Base-by-base conservation (phyloP, 2,888 invertebrate genomes). In the Ormyrus rosae region DNA sequence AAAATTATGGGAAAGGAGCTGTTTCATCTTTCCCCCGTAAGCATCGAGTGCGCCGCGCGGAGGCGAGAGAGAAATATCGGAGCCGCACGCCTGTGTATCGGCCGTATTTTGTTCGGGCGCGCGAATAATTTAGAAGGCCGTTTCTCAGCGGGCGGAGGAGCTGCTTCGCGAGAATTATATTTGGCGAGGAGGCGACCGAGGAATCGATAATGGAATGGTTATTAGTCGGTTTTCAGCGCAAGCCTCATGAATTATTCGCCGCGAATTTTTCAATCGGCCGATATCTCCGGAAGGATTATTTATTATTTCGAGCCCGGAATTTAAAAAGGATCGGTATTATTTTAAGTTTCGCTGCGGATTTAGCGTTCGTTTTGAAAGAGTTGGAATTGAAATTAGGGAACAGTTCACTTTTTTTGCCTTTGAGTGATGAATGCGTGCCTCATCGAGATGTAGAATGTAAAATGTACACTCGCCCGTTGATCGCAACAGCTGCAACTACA, bases 61-160 rank as follows among this genome's bases (percentile, higher is more conserved):
- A 19, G 19, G 19, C 19, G 19, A 19, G 19, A 19, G 19, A 19
- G 19, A 19, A 19, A 19, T 19, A 19, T 19, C 19, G 19, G 19
- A 19, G 19, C 19, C 1, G 19, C 19, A 1, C 19, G 19, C 19
- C 19, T 19, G 19, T 19, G 19, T 19, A 19, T 19, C 19, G 19
- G 19, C 19, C 19, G 19, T 19, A 19, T 19, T 19, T 19, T 19
- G 19, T 19, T 19, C 19, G 19, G 19, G 19, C 19, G 19, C 6
- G 50, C 11, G 48, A 75, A 75, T 75, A 75, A 75, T 75, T 75
- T 50, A 75, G 68, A 68, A 51, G 68, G 45, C 46, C 67, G 61
- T 75, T 68, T 75, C 75, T 75, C 75, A 68, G 68, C 51, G 67
- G n/a, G 45, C 5, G 11, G 10, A 55, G 73, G 13, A 9, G 19